These are phyloP conservation scores for Herminia tarsipennalis DNA, from an alignment of 2,888 invertebrate species.

Conservation along the genomic window DNA sequence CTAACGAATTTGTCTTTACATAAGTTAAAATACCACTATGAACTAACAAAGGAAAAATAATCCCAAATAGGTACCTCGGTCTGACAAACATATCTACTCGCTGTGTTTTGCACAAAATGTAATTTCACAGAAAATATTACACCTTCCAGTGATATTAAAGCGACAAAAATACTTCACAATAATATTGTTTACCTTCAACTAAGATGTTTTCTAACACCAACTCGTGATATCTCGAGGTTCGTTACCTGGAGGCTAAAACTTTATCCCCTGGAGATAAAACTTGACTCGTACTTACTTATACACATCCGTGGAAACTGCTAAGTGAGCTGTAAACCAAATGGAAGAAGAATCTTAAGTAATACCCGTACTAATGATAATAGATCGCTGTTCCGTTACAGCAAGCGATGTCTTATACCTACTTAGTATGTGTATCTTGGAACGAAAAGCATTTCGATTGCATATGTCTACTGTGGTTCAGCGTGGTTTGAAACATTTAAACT, in stretches of 20 bases:
- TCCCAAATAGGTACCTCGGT: neutral
- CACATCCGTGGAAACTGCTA: constrained; percentile 6
- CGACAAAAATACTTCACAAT: constrained; percentile 1
- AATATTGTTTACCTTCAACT: constrained; percentile 18
- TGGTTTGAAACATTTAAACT: too few species aligned
- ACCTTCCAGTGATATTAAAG: too few species aligned
- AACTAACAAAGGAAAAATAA: too few species aligned
- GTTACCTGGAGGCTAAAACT: constrained; percentile 22
- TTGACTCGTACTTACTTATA: constrained; percentile 17
- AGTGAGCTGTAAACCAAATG: constrained; percentile 28
- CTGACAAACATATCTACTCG: neutral
- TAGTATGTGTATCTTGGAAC: too few species aligned
- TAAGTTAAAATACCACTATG: too few species aligned
- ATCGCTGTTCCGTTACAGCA: neutral
- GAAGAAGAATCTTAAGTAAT: constrained; percentile 22
- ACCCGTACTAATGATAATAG: constrained; percentile 4
- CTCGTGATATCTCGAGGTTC: constrained; percentile 21
- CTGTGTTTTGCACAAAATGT: neutral
- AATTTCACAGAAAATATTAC: too few species aligned
- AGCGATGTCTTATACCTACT: neutral
- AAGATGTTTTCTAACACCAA: constrained; percentile 23
- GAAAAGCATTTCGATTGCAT: too few species aligned
- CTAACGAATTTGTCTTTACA: too few species aligned
- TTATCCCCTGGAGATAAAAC: constrained; percentile 33
- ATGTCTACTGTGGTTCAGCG: too few species aligned